A percentile compares a stretch with the other conserved stretches of the same genome.
These are phyloP conservation scores for Gephyroberyx darwinii DNA, from an alignment of 2,797 vertebrate species.

Conservation along the genomic window DNA sequence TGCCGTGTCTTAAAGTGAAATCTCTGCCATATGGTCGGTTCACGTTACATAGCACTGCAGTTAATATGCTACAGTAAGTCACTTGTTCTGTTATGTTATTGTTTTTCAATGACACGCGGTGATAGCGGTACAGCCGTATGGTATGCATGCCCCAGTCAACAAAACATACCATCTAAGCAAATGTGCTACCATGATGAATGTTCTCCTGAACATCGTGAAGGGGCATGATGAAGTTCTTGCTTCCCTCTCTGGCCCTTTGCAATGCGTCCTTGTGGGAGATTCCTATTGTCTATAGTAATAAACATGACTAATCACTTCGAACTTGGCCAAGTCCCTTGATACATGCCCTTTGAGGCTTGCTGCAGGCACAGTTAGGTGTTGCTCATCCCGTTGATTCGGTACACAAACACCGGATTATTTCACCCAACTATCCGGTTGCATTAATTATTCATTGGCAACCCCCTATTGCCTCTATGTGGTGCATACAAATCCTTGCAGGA, in stretches of 20 bases:
- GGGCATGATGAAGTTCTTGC: conserved; percentile 79
- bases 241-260: conserved; percentile 74
- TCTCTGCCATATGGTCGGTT: too few species aligned
- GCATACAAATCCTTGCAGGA: conserved; percentile 58
- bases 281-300: conserved; percentile 87
- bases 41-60: too few species aligned
- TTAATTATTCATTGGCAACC: conserved; percentile 89
- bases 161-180: conserved; percentile 48
- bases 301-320: conserved; percentile 90
- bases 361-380: conserved; percentile 82
- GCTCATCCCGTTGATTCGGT: conserved; percentile 86
- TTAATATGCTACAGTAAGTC: too few species aligned
- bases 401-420: conserved; percentile 90
- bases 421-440: conserved; percentile 85
- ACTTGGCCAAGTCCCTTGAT: conserved; percentile 85
- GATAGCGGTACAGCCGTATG: not conserved
- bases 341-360: conserved; percentile 86
- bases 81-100: too few species aligned
- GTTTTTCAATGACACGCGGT: not conserved
- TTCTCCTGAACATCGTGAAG: conserved; percentile 64
- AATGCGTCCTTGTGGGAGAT: conserved; percentile 81
- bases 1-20: too few species aligned
- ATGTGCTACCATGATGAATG: conserved; percentile 49
- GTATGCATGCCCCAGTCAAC: conserved; percentile 20
- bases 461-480: conserved; percentile 29